These are phyloP conservation scores for Orthosia cruda DNA, from an alignment of 2,888 invertebrate genomes.

Conservation along the genomic window DNA sequence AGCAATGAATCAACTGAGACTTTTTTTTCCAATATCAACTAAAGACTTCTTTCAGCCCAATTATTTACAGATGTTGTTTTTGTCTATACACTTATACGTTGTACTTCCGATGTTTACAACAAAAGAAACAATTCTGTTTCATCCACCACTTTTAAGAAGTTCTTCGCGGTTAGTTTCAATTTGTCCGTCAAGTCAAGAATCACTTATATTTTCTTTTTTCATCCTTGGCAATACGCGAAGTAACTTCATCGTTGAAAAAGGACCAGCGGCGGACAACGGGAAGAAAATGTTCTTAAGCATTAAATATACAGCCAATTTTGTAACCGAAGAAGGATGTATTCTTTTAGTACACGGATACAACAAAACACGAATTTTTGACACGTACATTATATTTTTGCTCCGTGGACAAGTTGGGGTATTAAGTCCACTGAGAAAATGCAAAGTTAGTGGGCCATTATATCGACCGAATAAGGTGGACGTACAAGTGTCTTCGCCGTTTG, in stretches of 20 bases:
- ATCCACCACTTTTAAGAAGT: slow-evolving; percentile 86
- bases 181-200: slow-evolving; percentile 84
- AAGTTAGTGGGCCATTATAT: slow-evolving; percentile 85
- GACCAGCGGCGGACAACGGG: slow-evolving; percentile 78
- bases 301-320: slow-evolving; percentile 86
- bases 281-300: slow-evolving; percentile 84
- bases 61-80: slow-evolving; percentile 92
- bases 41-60: slow-evolving; percentile 90
- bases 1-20: slow-evolving; percentile 90
- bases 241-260: slow-evolving; percentile 85
- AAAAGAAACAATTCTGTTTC: slow-evolving; percentile 85
- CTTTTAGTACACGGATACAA: slow-evolving; percentile 87
- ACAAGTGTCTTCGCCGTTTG: slow-evolving; percentile 83
- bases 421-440: slow-evolving; percentile 84
- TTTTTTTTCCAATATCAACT: slow-evolving; percentile 91
- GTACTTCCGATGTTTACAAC: slow-evolving; percentile 90
- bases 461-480: slow-evolving; percentile 86
- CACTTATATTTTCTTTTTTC: slow-evolving; percentile 80
- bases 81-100: slow-evolving; percentile 91
- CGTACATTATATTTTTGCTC: slow-evolving; percentile 84
- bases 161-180: slow-evolving; percentile 84
- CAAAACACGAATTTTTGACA: slow-evolving; percentile 88
- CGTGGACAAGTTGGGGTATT: slow-evolving; percentile 80
- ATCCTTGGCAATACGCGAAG: slow-evolving; percentile 79
- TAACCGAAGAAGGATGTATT: slow-evolving; percentile 79